Percentiles rank a stretch among this genome's conserved stretches.
These are phyloP conservation scores for Apostichopus parvimensis DNA, from an alignment of 35 echinoderm and acorn worm species.

Conservation along the genomic window DNA sequence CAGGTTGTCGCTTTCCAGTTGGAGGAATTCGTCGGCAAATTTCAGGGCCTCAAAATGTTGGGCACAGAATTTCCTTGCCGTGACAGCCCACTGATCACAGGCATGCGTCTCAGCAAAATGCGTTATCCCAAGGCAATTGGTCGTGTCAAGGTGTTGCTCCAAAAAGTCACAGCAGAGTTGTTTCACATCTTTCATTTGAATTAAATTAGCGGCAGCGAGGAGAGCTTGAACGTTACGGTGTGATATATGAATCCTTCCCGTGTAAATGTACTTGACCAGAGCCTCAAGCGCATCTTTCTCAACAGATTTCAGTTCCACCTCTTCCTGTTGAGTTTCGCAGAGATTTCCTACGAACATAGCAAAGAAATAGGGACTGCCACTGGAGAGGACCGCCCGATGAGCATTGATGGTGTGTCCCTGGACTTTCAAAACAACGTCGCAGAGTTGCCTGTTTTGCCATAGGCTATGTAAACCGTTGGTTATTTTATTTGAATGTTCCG, in stretches of 20 bases:
- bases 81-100: conserved; percentile 69
- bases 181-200: conserved; percentile 90
- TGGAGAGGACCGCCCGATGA: conserved; percentile 78
- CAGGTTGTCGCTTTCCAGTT: conserved; percentile 66
- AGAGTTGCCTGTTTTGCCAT: conserved; percentile 68
- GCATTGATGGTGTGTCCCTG: conserved; percentile 65
- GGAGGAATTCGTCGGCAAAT: conserved; percentile 81
- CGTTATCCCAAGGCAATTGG: conserved; percentile 90
- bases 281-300: conserved; percentile 75
- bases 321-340: conserved; percentile 83
- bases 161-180: conserved; percentile 97
- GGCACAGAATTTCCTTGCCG: conserved; percentile 62
- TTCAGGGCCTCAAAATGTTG: conserved; percentile 85
- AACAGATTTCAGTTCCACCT: conserved; percentile 91
- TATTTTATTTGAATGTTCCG: conserved; percentile 58
- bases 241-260: conserved; percentile 84
- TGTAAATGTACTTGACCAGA: conserved; percentile 87
- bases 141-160: conserved; percentile 83
- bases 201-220: conserved; percentile 82
- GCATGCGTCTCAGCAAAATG: conserved; percentile 93
- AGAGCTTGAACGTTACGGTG: conserved; percentile 85
- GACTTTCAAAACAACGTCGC: conserved; percentile 81
- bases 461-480: conserved; percentile 58
- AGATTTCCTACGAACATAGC: conserved; percentile 95
- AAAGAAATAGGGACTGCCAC: conserved; percentile 87